phyloP scores from a whole-genome alignment of 2,113 vertebrate species.

The Bambusicola thoracicus region DNA sequence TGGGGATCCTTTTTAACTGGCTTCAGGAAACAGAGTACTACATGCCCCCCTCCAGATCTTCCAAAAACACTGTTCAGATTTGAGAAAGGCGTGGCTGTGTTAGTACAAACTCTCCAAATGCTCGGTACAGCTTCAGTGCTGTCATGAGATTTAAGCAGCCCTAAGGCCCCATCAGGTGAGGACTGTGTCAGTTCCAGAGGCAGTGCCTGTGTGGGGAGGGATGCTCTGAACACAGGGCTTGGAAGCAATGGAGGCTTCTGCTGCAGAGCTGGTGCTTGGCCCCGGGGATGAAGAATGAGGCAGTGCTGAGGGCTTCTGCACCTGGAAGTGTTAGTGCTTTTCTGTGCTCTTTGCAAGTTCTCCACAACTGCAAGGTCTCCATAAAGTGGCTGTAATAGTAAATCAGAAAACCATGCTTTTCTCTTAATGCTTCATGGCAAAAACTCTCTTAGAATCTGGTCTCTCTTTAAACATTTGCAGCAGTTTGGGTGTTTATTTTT shows the following conservation, averaged over 20 bases:
- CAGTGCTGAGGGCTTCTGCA: neutral
- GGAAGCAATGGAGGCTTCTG: accelerated
- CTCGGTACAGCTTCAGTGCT: accelerated
- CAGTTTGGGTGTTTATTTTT: too few relatives aligned
- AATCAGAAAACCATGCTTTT: neutral
- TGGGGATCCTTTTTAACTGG: neutral
- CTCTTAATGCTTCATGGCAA: neutral
- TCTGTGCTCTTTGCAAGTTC: neutral
- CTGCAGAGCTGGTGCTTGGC: neutral
- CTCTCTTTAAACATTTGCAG: neutral
- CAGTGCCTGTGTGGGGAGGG: neutral
- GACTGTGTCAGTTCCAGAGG: neutral
- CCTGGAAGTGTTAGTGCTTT: accelerated
- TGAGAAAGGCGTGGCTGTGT: neutral
- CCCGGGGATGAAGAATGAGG: accelerated
- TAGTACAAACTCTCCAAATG: neutral
- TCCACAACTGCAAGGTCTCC: neutral
- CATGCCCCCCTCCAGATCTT: neutral
- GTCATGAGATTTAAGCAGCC: neutral
- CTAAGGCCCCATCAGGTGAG: accelerated
- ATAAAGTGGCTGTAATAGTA: neutral
- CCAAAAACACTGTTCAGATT: neutral
- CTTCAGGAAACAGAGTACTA: neutral
- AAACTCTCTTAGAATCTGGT: neutral
- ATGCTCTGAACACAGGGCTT: neutral